These are phyloP conservation scores for Balearica regulorum DNA, from an alignment of 2,797 vertebrate genomes.

Conservation along the genomic window DNA sequence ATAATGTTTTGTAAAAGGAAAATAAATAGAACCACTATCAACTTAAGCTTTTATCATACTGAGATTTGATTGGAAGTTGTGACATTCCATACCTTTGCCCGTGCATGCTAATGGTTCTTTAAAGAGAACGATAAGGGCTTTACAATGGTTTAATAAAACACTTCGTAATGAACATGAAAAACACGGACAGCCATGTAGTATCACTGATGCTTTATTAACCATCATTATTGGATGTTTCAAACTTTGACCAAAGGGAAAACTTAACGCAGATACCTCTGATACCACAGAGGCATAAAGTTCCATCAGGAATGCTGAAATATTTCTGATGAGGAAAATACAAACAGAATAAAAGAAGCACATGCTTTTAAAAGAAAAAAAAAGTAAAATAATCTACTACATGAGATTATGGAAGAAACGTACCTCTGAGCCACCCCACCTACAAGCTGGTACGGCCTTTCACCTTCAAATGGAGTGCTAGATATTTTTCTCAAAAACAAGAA, in stretches of 20 bases:
- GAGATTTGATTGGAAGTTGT: not conserved
- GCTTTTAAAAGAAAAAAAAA: too few relatives aligned
- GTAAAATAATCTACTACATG: not conserved
- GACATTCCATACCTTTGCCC: not conserved
- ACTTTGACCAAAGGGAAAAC: slow-evolving; percentile 10
- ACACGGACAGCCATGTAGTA: not conserved
- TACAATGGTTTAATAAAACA: not conserved
- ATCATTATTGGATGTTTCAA: slow-evolving; percentile 16
- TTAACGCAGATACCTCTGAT: not conserved
- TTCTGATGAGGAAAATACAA: not conserved
- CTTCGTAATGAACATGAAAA: not conserved
- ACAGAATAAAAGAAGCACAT: not conserved
- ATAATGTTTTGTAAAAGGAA: not conserved
- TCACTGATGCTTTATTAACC: slow-evolving; percentile 5
- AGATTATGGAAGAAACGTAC: not conserved
- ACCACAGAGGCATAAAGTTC: not conserved
- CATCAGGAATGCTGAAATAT: not conserved
- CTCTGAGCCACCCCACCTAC: too few relatives aligned
- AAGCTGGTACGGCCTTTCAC: not conserved
- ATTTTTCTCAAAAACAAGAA: not conserved
- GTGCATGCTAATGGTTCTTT: not conserved
- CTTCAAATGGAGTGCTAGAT: not conserved
- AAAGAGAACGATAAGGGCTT: not conserved
- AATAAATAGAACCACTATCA: not conserved
- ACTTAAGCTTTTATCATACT: not conserved